These are phyloP conservation scores for Agrochola circellaris DNA, from an alignment of 2,888 invertebrate genomes.

Conservation along the genomic window DNA sequence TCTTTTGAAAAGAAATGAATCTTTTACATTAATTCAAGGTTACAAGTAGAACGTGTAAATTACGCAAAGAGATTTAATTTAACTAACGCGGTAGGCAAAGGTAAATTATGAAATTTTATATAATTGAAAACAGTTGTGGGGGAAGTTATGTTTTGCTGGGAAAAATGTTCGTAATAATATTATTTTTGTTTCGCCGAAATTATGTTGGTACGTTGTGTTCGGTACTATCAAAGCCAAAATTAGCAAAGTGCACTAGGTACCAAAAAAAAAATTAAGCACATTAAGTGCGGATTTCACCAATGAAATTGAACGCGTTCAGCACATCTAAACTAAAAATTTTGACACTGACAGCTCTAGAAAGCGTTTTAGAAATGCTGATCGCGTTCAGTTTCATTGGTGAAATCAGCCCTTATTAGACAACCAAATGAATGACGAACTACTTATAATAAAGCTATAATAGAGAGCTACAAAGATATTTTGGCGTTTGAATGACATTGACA, in stretches of 20 bases:
- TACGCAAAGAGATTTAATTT: conserved; percentile 21
- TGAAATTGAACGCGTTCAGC: no score
- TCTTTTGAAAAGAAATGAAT: conserved; percentile 16
- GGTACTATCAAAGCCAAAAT: not conserved
- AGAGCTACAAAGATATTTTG: not conserved
- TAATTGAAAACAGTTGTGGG: conserved; percentile 9
- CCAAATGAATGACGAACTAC: not conserved
- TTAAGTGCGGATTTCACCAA: no score
- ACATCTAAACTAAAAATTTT: no score
- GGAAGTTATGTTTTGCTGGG: not conserved
- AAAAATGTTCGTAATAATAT: not conserved
- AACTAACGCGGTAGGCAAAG: not conserved
- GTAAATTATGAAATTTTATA: not conserved
- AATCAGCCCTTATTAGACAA: not conserved
- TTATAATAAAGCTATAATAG: not conserved
- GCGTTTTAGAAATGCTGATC: no score
- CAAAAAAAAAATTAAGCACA: not conserved
- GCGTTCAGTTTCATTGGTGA: no score
- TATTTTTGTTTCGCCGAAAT: not conserved
- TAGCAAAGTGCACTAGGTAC: no score
- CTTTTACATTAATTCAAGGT: conserved; percentile 18
- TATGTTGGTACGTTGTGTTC: not conserved
- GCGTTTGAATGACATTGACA: not conserved
- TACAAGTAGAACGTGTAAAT: conserved; percentile 5
- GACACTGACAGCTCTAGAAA: no score